Base-by-base conservation (phyloP, 2,888 invertebrate species). In the Caenorhabditis wallacei region DNA sequence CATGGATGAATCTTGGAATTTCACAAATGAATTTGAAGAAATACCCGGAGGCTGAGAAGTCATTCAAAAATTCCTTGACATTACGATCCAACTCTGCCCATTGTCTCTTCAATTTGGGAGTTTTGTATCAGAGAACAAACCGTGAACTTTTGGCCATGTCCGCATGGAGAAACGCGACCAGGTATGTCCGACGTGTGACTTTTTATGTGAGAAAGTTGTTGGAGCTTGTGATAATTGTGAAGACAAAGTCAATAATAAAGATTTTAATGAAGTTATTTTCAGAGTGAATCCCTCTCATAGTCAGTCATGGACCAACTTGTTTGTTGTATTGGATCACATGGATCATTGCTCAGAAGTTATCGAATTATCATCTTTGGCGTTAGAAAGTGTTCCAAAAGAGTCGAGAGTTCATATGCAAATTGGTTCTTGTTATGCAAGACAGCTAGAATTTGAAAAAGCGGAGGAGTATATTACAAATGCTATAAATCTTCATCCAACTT, bases 1-100 rank as follows among this genome's bases (percentile, higher is more conserved):
- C 97, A 0, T 98, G 97, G 97, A 98, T 98, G 97, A 98, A 98
- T 93, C 94, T 98, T 69, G 98, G 97, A 18, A 97, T 98, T 88
- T 96, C 97, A 37, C 94, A 96, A 85, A 95, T 96, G 0, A 94
- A 95, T 48, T 93, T 75, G 37, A 83, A 71, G 1, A 85, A 87
- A 18, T 85, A 74, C 83, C 92, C 94, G 1, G 95, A 95, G 90
- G 95, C 97, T 0, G 94, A 96, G 90, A 91, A 92, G 20, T 95
- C 96, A 88, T 98, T 97, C 92, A 93, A 94, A 88, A 95, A 94
- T 69, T 97, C 98, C 0, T 93, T 98, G 3, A 93, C 93, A 40
- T 94, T 95, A 92, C 94, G 97, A 51, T 94, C 94, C 66, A 94
- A 95, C 82, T 98, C 97, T 93, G 95, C 97, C 0, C 96, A 97